phyloP scores from a whole-genome alignment of 1,140 invertebrate species.

The Lepeophtheirus salmonis region DNA sequence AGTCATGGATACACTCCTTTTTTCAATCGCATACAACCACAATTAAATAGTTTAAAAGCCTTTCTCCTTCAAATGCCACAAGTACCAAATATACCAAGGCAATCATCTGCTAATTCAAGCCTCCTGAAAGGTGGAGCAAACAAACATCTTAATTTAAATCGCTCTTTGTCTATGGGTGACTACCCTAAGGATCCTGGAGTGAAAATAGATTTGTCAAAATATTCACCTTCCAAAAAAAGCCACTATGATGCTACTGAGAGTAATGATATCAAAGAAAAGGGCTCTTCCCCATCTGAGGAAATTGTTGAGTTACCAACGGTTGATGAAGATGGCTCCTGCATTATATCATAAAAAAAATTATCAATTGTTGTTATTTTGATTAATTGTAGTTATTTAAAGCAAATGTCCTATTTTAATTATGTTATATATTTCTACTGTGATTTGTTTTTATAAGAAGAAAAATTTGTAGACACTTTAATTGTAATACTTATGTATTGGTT shows the following conservation, averaged over 20 bases:
- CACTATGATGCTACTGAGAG: no score
- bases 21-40: conserved; percentile 12
- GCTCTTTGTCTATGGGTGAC: neutral
- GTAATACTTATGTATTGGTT: no score
- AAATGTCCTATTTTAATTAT: no score
- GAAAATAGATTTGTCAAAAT: neutral
- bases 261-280: no score
- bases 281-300: no score
- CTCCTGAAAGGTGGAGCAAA: neutral
- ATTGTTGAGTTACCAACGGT: neutral
- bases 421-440: no score
- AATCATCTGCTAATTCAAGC: neutral
- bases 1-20: conserved; percentile 9
- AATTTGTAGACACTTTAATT: no score
- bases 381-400: no score
- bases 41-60: neutral
- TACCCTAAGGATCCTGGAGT: neutral
- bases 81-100: neutral
- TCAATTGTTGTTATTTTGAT: no score
- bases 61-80: conserved; percentile 1
- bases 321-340: neutral
- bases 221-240: no score
- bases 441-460: no score
- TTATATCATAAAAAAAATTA: neutral
- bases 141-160: neutral